A percentile compares a stretch with the other conserved stretches of the same genome.
Conservation (phyloP, 1,140 invertebrate species). For the Andricus grossulariae region DNA sequence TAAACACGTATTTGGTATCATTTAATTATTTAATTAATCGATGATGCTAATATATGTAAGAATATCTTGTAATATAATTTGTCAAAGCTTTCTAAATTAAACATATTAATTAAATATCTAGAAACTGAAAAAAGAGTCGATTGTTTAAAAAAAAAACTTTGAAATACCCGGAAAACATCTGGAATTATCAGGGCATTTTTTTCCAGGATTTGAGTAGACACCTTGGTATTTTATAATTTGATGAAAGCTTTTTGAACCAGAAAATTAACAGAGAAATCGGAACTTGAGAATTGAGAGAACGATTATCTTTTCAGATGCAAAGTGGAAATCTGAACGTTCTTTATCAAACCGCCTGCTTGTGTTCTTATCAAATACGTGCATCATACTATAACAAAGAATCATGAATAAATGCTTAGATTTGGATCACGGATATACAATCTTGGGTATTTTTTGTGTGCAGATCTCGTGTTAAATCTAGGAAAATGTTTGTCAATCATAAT, state of each 20-base stretch:
- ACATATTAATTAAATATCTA: too few species aligned
- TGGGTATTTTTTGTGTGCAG: conserved; percentile 13
- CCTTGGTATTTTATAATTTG: too few species aligned
- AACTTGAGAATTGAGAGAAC: conserved; percentile 38
- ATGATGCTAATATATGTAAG: too few species aligned
- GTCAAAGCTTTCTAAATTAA: too few species aligned
- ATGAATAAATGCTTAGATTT: conserved; percentile 44
- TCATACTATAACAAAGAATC: conserved; percentile 58
- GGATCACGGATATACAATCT: conserved; percentile 37
- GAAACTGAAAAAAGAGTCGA: too few species aligned
- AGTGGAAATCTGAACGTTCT: conserved; percentile 56
- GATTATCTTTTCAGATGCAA: conserved; percentile 61
- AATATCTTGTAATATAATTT: too few species aligned
- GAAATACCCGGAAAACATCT: too few species aligned
- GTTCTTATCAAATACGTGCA: conserved; percentile 65
- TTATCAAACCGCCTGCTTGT: conserved; percentile 59
- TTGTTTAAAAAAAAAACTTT: neutral
- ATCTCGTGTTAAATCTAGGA: neutral
- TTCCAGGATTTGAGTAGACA: too few species aligned
- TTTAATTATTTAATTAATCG: too few species aligned
- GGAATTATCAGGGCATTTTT: too few species aligned
- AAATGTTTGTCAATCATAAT: conserved; percentile 6
- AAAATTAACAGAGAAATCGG: conserved; percentile 26
- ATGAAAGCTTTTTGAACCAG: neutral
- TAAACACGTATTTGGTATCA: too few species aligned